Evolutionary conservation across 2,888 invertebrate species (phyloP).

Genomic region (Conops quadrifasciatus): DNA sequence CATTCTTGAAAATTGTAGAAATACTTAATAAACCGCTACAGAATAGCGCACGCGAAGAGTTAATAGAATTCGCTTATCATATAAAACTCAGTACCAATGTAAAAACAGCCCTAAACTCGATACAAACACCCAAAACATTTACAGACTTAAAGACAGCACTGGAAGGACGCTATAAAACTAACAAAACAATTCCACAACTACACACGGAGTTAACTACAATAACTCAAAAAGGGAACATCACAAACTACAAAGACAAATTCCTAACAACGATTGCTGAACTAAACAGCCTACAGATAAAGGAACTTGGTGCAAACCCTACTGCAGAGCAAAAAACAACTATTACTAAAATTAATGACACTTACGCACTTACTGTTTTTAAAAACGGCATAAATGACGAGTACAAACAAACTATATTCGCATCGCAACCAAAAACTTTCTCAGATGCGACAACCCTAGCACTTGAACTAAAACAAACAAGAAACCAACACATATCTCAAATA

Average conservation of each 20-base stretch:
- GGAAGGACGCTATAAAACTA: background rate
- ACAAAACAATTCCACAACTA: background rate
- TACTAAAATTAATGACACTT: background rate
- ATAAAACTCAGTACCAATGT: background rate
- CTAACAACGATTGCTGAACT: background rate
- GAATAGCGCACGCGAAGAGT: no score
- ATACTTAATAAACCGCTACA: background rate
- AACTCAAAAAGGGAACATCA: background rate
- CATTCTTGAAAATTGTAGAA: background rate
- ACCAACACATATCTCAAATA: no score
- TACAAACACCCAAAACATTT: background rate
- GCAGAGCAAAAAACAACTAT: background rate
- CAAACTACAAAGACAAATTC: background rate
- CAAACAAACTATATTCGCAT: background rate
- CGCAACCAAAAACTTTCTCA: background rate
- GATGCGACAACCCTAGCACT: no score
- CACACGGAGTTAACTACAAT: conserved; percentile 1
- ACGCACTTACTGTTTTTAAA: background rate
- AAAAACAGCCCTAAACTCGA: background rate
- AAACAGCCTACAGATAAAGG: background rate
- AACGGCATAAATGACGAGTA: background rate
- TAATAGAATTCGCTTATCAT: no score
- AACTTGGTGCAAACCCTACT: background rate
- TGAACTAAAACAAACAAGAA: no score
- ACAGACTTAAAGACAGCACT: background rate